A percentile compares a stretch with the other conserved stretches of the same genome.
Conservation (phyloP, 2,797 vertebrate species). For the Galago senegalensis region DNA sequence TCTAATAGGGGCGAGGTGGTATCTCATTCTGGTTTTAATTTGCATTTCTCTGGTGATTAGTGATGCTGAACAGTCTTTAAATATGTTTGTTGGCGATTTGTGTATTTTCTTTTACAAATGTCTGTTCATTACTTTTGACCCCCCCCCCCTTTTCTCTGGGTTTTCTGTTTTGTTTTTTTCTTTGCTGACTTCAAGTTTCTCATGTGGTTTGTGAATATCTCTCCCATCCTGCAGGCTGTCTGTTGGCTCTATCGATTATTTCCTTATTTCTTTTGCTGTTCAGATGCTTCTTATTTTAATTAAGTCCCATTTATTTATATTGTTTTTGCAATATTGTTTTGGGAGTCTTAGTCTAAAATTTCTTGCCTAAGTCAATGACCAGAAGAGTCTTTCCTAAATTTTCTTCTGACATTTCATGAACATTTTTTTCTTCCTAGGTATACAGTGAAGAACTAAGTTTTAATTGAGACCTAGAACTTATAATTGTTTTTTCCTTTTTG, state of each 20-base stretch:
- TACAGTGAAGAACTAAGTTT: neutral
- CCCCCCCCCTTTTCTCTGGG: neutral
- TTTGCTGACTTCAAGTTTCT: neutral
- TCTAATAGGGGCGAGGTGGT: neutral
- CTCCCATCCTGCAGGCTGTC: neutral
- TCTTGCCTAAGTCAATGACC: neutral
- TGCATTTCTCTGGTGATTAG: neutral
- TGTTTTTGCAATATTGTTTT: neutral
- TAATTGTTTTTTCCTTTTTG: slow-evolving; percentile 34
- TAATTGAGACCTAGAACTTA: slow-evolving; percentile 16
- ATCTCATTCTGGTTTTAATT: neutral
- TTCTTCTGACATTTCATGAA: neutral
- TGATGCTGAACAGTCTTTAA: neutral
- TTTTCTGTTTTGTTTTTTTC: neutral
- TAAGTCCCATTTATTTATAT: neutral
- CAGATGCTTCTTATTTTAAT: neutral
- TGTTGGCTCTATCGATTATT: neutral
- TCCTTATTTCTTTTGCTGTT: neutral
- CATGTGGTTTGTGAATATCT: neutral
- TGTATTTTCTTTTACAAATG: neutral
- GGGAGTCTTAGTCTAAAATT: neutral
- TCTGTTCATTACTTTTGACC: neutral
- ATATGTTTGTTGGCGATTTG: neutral
- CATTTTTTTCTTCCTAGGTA: neutral
- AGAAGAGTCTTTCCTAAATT: neutral